phyloP scores from a whole-genome alignment of 2,113 vertebrate species.

The Calidris pugnax region DNA sequence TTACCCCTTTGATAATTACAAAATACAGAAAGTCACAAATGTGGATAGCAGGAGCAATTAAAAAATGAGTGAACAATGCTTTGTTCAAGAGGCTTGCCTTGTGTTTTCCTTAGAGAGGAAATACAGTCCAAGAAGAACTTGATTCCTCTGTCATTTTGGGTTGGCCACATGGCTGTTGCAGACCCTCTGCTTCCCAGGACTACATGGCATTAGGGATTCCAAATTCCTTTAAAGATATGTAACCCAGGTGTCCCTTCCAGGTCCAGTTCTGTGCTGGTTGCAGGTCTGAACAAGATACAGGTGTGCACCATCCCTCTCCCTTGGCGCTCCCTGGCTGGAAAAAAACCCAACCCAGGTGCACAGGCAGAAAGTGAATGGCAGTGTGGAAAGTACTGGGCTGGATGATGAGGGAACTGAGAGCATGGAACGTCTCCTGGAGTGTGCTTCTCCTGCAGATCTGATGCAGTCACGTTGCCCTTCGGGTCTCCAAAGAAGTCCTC shows the following conservation, averaged over 20 bases:
- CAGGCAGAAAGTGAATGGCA: neutral
- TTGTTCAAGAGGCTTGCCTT: neutral
- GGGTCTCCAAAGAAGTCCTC: neutral
- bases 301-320: slow-evolving; percentile 5
- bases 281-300: slow-evolving; percentile 55
- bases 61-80: neutral
- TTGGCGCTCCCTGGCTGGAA: slow-evolving; percentile 21
- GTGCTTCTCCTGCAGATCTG: neutral
- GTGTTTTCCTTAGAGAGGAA: neutral
- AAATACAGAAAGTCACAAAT: neutral
- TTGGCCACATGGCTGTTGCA: neutral
- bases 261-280: slow-evolving; percentile 6
- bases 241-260: slow-evolving; percentile 17
- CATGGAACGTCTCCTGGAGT: neutral
- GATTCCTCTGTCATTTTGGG: neutral
- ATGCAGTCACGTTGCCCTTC: neutral
- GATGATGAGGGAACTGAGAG: neutral
- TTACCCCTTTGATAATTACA: neutral
- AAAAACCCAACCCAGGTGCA: slow-evolving; percentile 9
- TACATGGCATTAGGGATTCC: neutral
- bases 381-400: neutral
- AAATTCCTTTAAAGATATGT: neutral
- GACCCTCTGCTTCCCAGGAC: neutral
- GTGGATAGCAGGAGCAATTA: neutral
- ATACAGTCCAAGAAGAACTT: neutral